Conservation (phyloP, 1,140 invertebrate species). For the Hyles vespertilio region DNA sequence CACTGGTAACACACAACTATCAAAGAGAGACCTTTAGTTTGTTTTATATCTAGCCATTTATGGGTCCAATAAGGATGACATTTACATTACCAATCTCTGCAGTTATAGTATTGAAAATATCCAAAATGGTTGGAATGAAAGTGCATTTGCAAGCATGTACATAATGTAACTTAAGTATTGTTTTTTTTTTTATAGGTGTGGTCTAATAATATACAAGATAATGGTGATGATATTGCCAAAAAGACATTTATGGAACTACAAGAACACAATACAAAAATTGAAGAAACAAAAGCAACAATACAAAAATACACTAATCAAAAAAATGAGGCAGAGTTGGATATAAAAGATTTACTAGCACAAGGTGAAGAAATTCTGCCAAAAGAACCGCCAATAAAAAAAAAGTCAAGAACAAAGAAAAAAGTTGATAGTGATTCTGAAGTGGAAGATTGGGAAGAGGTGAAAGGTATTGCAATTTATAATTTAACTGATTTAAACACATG, state of each 20-base stretch:
- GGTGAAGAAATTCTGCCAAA: slow-evolving; percentile 70
- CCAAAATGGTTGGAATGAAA: no score
- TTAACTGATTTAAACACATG: slow-evolving; percentile 4
- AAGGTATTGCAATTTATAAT: slow-evolving; percentile 51
- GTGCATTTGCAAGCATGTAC: no score
- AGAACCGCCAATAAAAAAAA: slow-evolving; percentile 20
- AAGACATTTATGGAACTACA: slow-evolving; percentile 71
- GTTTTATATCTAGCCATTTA: no score
- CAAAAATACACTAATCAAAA: slow-evolving; percentile 64
- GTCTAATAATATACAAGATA: slow-evolving; percentile 46
- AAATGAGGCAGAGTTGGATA: slow-evolving; percentile 50
- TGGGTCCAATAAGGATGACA: no score
- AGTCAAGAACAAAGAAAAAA: slow-evolving; percentile 35
- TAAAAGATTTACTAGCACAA: slow-evolving; percentile 71
- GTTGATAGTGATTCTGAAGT: slow-evolving; percentile 77
- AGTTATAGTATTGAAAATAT: no score
- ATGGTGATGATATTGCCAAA: slow-evolving; percentile 61
- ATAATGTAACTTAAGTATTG: not conserved
- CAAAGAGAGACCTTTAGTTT: no score
- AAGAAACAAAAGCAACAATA: slow-evolving; percentile 73
- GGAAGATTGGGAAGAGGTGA: slow-evolving; percentile 80
- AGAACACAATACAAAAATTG: slow-evolving; percentile 69
- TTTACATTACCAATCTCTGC: no score
- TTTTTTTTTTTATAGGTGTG: slow-evolving; percentile 42
- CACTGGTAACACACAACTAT: no score